Base-by-base conservation (phyloP, 2,888 invertebrate species). In the Gastracanthus pulcherrimus region DNA sequence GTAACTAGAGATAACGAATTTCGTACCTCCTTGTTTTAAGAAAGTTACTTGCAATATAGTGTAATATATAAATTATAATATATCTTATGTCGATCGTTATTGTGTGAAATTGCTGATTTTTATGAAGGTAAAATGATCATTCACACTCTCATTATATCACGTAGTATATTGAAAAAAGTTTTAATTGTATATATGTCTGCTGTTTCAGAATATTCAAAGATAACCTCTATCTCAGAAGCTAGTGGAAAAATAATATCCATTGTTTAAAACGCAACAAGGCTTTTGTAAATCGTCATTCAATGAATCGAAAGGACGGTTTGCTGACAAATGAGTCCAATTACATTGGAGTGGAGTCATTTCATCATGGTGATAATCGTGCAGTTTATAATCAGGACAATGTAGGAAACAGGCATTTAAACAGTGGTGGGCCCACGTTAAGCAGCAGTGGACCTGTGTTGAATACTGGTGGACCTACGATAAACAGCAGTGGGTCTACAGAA, bases 321-420 rank as follows among this genome's bases (percentile, higher is more conserved):
- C 34, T 78, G 45, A 26, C 78, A n/a, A 71, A 78, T 71, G 71
- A 78, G 7, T 76, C 76, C 38, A 76, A 76, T 76, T 38, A 62
- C 29, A 19, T 55, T 19, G 76, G 38, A 55, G 38, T 38, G 67
- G 76, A 76, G 23, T 51, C 78, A 55, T 62, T 70, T 48, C 51
- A 77, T 62, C 26, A 31, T 64, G 51, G 19, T 38, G 69, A 71
- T 71, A 71, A 78, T 64, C 55, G 45, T 19, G 19, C 29, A 78
- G 26, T 51, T 55, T 29, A 78, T 31, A 71, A 29, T 51, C 71
- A 78, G 36, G 55, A 64, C 34, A 48, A 51, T 51, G 29, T 64
- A 38, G 64, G 36, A 19, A 62, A 45, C 31, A 78, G 45, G 23
- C 51, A 36, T 38, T 16, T 64, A 41, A 64, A 26, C 29, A 55